Base-by-base conservation (phyloP, 1,140 invertebrate species). In the Solen grandis region DNA sequence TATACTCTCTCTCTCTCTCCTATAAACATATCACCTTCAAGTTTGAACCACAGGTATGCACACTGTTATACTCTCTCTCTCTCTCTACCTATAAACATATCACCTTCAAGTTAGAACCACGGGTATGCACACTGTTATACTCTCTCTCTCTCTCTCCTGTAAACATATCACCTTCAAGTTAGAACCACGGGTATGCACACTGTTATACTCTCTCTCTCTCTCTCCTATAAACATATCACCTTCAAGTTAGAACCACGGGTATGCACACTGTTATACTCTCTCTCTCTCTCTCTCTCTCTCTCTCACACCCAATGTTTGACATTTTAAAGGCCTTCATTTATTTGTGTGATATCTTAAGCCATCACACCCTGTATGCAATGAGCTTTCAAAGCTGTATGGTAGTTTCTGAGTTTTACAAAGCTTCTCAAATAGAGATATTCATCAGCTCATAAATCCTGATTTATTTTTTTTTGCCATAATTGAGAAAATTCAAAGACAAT, bases 141-240 rank as follows among this genome's bases (percentile, higher is more conserved):
- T 50, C n/a, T 13, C n/a, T 50, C n/a, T n/a, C n/a, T n/a, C n/a
- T n/a, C n/a, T n/a, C n/a, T n/a, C 52, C 52, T 25, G 4, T 25
- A 1, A 19, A 1, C 52, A 52, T 52, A n/a, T 52, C 13, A 14
- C 46, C 46, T 52, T 13, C n/a, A 14, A 52, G n/a, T 14, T n/a
- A 52, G n/a, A 52, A 52, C 13, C n/a, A 13, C 46, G n/a, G 46
- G 46, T 50, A 50, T 50, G 46, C 13, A n/a, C n/a, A 14, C n/a
- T 14, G n/a, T 59, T 59, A 50, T 50, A 50, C n/a, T 50, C 46
- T 25, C 10, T 57, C 14, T 57, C 10, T 8, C 22, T 14, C 22
- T 93, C 0, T 94, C 95, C 0, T 96, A 95, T 77, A 94, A 94
- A 73, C 95, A 95, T 87, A 90, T 96, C 0, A 94, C 94, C 66